Evolutionary conservation across 2,113 vertebrate species (phyloP).

Genomic region (Herpailurus yagouaroundi): DNA sequence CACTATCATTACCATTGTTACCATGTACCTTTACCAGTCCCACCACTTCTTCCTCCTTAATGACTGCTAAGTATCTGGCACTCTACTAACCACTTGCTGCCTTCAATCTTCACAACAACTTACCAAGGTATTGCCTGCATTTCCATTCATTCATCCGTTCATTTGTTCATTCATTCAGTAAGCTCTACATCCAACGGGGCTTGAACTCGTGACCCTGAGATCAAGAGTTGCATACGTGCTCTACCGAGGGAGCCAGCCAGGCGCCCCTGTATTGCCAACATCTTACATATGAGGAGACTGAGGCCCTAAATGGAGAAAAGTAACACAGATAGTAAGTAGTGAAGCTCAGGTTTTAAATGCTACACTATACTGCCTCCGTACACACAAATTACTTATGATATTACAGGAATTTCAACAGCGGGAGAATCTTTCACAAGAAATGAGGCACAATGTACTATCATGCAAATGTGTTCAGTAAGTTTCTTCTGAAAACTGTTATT

Average conservation of each 20-base stretch:
- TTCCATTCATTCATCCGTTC: not conserved
- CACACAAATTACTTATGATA: not conserved
- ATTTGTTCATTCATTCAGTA: not conserved
- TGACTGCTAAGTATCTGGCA: not conserved
- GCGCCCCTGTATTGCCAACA: not conserved
- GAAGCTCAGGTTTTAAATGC: not conserved
- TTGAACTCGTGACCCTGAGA: not conserved
- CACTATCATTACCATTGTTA: not conserved
- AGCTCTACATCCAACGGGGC: not conserved
- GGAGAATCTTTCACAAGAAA: not conserved
- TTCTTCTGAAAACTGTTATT: constrained; percentile 41
- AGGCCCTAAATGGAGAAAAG: not conserved
- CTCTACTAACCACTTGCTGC: not conserved
- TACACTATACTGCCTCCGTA: not conserved
- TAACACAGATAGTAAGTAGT: not conserved
- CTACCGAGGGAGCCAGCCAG: not conserved
- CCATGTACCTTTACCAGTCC: not conserved
- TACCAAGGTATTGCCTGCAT: not conserved
- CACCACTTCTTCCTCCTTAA: not conserved
- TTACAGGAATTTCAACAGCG: not conserved
- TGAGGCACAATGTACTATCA: not conserved
- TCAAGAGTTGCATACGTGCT: not conserved
- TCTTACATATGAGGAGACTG: not conserved
- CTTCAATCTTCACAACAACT: not conserved
- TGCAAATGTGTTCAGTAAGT: not conserved